Conservation (phyloP, 2,888 invertebrate genomes). For the Drosophila mercatorum region DNA sequence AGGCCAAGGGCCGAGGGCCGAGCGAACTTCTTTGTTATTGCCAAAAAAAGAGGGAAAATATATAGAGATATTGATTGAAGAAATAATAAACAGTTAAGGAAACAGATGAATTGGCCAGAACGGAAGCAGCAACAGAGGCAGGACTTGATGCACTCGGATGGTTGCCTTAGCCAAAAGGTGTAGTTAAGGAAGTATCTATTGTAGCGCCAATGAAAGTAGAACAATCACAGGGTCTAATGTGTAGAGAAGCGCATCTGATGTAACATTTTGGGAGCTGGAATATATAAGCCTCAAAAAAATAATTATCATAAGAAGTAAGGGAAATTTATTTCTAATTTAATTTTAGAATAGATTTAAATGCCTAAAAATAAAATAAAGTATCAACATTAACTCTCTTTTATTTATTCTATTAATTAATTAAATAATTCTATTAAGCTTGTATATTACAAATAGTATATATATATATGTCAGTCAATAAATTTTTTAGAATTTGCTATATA, state of each 20-base stretch:
- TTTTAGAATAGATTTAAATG: too few species aligned
- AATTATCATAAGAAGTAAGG: too few species aligned
- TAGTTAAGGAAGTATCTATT: slow-evolving; percentile 6
- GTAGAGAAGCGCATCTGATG: not conserved
- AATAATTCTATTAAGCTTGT: too few species aligned
- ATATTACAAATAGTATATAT: too few species aligned
- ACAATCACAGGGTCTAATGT: not conserved
- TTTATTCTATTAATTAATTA: too few species aligned
- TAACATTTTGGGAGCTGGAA: not conserved
- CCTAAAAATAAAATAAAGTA: too few species aligned
- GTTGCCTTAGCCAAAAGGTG: slow-evolving; percentile 15
- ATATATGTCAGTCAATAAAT: too few species aligned
- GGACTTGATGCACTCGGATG: slow-evolving; percentile 28
- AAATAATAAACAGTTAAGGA: slow-evolving; percentile 55
- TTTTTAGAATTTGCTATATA: too few species aligned
- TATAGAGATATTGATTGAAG: slow-evolving; percentile 33
- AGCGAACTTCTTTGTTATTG: slow-evolving; percentile 36
- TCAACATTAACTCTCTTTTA: too few species aligned
- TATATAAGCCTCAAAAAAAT: not conserved
- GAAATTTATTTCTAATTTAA: too few species aligned
- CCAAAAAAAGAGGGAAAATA: slow-evolving; percentile 32
- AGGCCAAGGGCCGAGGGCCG: slow-evolving; percentile 21
- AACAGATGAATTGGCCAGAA: slow-evolving; percentile 50
- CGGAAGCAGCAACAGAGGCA: slow-evolving; percentile 47
- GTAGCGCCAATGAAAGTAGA: not conserved